Evolutionary conservation across 2,797 vertebrate species (phyloP).

Genomic region (Gadopsis bispinosus): DNA sequence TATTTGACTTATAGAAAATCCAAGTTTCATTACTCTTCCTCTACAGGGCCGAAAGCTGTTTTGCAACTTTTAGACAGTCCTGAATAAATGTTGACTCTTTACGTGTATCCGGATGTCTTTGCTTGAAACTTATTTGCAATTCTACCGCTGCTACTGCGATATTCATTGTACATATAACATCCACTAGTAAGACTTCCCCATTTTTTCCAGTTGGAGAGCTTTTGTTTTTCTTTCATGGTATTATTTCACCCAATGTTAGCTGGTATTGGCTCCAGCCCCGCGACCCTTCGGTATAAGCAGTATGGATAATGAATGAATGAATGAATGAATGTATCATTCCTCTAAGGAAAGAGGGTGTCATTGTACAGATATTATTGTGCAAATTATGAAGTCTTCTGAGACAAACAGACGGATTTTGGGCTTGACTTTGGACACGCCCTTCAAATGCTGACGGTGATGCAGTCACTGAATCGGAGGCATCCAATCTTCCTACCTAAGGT

Average conservation of each 20-base stretch:
- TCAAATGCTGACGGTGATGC: neutral
- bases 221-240: neutral
- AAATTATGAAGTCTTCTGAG: neutral
- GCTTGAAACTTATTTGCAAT: neutral
- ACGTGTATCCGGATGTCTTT: neutral
- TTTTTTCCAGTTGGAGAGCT: neutral
- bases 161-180: neutral
- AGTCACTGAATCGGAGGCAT: slow-evolving; percentile 5
- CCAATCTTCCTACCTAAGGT: slow-evolving; percentile 18
- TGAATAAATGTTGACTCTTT: slow-evolving; percentile 10
- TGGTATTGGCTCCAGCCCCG: no score
- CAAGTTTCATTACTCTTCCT: slow-evolving; percentile 15
- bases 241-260: neutral
- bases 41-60: neutral
- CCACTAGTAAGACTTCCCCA: no score
- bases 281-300: no score
- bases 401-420: slow-evolving; percentile 3
- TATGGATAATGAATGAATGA: no score
- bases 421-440: slow-evolving; percentile 14
- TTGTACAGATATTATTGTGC: neutral
- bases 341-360: neutral
- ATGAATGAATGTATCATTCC: neutral
- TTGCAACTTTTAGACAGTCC: slow-evolving; percentile 17
- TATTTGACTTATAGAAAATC: slow-evolving; percentile 10
- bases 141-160: neutral